A percentile compares a stretch with the other conserved stretches of the same genome.
Evolutionary conservation across 2,797 vertebrate species (phyloP).

Genomic region (Salarias fasciatus): DNA sequence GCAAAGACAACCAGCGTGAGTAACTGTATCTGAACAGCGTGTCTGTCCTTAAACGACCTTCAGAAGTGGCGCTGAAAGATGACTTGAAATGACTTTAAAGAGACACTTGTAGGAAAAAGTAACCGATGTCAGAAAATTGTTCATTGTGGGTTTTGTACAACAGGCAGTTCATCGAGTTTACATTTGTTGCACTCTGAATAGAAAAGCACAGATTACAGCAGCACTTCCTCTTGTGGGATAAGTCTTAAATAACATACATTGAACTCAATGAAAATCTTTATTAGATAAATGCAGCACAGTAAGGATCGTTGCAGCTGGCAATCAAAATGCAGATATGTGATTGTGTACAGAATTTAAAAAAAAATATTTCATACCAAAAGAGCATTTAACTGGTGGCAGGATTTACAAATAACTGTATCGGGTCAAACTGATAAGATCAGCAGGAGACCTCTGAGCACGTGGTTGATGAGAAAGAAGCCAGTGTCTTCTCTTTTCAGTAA

Average conservation of each 20-base stretch:
- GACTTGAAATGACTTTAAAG: no score
- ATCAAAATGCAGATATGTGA: conserved; percentile 55
- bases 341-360: conserved; percentile 50
- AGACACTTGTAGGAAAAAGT: no score
- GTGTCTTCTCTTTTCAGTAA: conserved; percentile 8
- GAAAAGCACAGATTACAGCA: no score
- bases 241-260: no score
- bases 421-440: conserved; percentile 8
- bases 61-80: background rate
- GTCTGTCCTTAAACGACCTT: background rate
- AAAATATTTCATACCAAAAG: conserved; percentile 41
- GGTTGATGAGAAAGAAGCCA: conserved; percentile 20
- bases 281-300: conserved; percentile 53
- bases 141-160: no score
- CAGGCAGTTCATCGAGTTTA: no score
- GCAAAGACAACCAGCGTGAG: background rate
- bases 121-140: no score
- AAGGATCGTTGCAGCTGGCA: conserved; percentile 30
- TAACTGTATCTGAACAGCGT: background rate
- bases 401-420: conserved; percentile 42
- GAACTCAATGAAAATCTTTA: conserved; percentile 38
- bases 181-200: no score
- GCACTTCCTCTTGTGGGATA: no score
- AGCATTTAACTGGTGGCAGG: conserved; percentile 52
- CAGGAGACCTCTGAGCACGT: background rate